Conservation (phyloP, 2,888 invertebrate species). For the Pollenia griseotomentosa region DNA sequence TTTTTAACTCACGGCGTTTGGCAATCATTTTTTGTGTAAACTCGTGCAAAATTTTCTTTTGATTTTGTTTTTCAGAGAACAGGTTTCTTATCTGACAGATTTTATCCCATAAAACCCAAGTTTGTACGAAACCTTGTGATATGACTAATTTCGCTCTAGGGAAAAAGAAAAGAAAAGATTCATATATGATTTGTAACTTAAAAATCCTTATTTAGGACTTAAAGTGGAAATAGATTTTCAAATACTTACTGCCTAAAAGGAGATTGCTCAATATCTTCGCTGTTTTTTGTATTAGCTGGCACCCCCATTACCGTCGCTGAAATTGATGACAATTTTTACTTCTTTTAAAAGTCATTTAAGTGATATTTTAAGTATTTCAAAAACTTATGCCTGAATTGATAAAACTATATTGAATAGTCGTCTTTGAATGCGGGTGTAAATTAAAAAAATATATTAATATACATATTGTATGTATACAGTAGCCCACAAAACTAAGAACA, state of each 20-base stretch:
- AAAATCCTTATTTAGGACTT: too few relatives aligned
- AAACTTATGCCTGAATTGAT: too few relatives aligned
- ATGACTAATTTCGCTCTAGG: constrained; percentile 85
- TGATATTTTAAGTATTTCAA: too few relatives aligned
- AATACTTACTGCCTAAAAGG: constrained; percentile 86
- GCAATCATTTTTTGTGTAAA: constrained; percentile 84
- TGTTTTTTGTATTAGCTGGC: constrained; percentile 80
- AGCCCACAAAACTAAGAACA: too few relatives aligned
- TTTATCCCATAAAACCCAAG: constrained; percentile 86
- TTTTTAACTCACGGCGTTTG: constrained; percentile 79
- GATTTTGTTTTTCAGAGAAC: constrained; percentile 85
- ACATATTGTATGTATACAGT: too few relatives aligned
- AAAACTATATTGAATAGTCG: too few relatives aligned
- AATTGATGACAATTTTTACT: constrained; percentile 69
- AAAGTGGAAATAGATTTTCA: neutral
- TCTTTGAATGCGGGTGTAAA: too few relatives aligned
- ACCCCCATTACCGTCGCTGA: constrained; percentile 86
- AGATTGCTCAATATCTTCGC: constrained; percentile 83
- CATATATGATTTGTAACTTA: neutral
- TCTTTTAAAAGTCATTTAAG: too few relatives aligned
- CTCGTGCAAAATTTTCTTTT: constrained; percentile 84
- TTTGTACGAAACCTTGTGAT: constrained; percentile 85
- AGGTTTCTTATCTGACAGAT: constrained; percentile 85
- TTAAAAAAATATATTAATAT: too few relatives aligned
- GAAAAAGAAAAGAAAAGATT: neutral